A percentile compares a stretch with the other conserved stretches of the same genome.
These are phyloP conservation scores for Cerastis leucographa DNA, from an alignment of 2,888 invertebrate species.

Conservation along the genomic window DNA sequence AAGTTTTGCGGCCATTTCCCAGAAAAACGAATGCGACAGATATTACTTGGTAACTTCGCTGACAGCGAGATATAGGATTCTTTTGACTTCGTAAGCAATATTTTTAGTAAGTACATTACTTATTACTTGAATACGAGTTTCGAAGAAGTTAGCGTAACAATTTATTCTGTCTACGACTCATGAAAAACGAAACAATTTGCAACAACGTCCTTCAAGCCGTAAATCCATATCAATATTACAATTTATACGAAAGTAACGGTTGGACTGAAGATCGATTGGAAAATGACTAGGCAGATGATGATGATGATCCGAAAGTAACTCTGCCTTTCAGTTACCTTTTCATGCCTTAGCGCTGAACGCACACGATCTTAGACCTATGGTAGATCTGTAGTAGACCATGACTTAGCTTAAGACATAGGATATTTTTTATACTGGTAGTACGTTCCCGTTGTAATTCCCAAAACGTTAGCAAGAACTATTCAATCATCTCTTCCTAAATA, in stretches of 20 bases:
- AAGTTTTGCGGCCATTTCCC: slow-evolving; percentile 36
- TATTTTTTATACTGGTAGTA: not conserved
- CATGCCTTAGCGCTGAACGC: not conserved
- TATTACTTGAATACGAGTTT: slow-evolving; percentile 35
- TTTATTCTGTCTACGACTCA: slow-evolving; percentile 12
- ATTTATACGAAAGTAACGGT: not conserved
- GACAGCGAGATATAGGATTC: slow-evolving; percentile 40
- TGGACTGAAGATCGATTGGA: too few relatives aligned
- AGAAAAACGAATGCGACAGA: slow-evolving; percentile 50
- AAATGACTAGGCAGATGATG: too few relatives aligned
- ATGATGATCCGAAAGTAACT: not conserved
- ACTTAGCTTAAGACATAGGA: not conserved
- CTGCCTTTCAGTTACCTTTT: not conserved
- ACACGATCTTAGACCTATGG: not conserved
- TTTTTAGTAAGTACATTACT: slow-evolving; percentile 29
- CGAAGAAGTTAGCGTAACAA: slow-evolving; percentile 35
- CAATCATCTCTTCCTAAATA: not conserved
- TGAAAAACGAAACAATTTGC: not conserved
- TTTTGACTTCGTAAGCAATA: slow-evolving; percentile 34
- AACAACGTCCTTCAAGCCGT: not conserved
- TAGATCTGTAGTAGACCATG: not conserved
- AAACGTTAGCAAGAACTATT: not conserved
- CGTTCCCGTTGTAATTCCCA: not conserved
- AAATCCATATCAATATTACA: not conserved
- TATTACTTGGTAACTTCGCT: slow-evolving; percentile 60